Evolutionary conservation across 2,888 invertebrate species (phyloP).

Genomic region (Platynereis dumerilii): DNA sequence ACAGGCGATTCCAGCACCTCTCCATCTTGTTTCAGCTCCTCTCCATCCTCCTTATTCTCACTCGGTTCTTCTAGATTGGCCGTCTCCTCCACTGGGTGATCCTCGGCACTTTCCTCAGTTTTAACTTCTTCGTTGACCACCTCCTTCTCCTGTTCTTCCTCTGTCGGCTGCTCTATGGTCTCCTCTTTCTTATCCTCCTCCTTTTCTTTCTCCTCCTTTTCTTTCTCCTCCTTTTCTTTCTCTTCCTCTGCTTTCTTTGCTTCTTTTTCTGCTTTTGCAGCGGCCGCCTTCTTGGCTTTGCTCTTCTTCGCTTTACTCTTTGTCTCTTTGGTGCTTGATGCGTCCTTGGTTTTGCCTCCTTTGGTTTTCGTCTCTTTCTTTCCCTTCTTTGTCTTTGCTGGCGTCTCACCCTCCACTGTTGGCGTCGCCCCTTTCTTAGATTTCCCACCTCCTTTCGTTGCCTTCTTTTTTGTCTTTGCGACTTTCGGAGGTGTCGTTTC

Average conservation of each 20-base stretch:
- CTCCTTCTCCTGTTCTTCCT: conserved; percentile 2
- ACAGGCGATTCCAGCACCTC: conserved; percentile 21
- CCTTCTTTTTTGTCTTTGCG: conserved; percentile 10
- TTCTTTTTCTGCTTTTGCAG: conserved; percentile 7
- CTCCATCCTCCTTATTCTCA: neutral
- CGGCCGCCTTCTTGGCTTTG: conserved; percentile 1
- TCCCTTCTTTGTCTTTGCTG: neutral
- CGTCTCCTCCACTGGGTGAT: neutral
- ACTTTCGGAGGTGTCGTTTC: conserved; percentile 13
- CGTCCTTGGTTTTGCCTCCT: conserved; percentile 6
- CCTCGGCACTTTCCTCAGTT: neutral
- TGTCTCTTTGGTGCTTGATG: neutral
- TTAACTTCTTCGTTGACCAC: neutral
- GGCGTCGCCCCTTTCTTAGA: too few species aligned
- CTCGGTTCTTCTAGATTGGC: neutral
- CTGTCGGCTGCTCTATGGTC: neutral
- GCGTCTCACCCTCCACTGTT: neutral
- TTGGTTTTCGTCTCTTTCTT: neutral
- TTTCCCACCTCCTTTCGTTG: neutral
- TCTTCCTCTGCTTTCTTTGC: conserved; percentile 17
- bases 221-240: neutral
- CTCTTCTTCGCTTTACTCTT: conserved; percentile 6
- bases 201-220: neutral
- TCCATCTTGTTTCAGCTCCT: neutral
- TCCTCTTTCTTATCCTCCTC: neutral